Evolutionary conservation across 2,113 vertebrate genomes (phyloP).

Genomic region (Telmatochromis brichardi): DNA sequence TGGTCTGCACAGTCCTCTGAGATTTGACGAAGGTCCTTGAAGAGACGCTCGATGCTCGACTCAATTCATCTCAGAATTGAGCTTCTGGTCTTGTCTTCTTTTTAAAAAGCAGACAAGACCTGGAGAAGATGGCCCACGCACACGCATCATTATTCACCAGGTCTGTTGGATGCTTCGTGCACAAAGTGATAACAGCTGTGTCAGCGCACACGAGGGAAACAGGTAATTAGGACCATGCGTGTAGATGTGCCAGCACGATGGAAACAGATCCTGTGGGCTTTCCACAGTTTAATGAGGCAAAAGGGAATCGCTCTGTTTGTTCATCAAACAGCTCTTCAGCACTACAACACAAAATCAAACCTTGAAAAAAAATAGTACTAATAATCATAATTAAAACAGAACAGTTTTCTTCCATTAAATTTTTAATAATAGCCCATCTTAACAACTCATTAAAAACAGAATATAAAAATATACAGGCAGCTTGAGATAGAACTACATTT

Average conservation of each 20-base stretch:
- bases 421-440: not conserved
- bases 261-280: conserved; percentile 34
- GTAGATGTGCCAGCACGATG: conserved; percentile 10
- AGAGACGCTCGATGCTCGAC: too few relatives aligned
- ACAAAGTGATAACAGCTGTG: not conserved
- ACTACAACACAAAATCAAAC: not conserved
- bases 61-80: not conserved
- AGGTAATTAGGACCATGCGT: conserved; percentile 6
- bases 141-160: not conserved
- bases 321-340: not conserved
- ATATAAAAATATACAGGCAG: conserved; percentile 46
- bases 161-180: not conserved
- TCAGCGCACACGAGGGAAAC: not conserved
- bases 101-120: not conserved
- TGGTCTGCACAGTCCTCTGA: not conserved
- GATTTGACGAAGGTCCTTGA: not conserved
- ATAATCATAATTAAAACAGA: not conserved
- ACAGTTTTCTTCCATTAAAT: not conserved
- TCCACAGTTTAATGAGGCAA: conserved; percentile 30
- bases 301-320: conserved; percentile 24
- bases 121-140: not conserved
- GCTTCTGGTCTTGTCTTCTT: not conserved
- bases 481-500: conserved; percentile 11
- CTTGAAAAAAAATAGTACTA: not conserved
- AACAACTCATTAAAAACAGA: conserved; percentile 16